A percentile compares a stretch with the other conserved stretches of the same genome.
These are phyloP conservation scores for Eublepharis macularius DNA, from an alignment of 2,113 vertebrate species.

Conservation along the genomic window DNA sequence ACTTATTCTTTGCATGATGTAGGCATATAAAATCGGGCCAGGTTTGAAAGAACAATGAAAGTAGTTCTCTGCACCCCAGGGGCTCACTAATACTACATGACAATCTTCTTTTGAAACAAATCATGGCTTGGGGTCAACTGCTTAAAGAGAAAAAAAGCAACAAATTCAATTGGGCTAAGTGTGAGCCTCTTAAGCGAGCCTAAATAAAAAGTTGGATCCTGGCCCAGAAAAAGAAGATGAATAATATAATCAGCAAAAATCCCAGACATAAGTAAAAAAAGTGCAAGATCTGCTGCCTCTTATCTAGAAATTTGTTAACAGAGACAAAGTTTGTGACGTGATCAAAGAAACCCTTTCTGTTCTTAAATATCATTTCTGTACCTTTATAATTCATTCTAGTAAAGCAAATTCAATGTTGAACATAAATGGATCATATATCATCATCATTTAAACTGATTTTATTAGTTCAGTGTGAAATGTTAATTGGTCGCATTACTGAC, in stretches of 20 bases:
- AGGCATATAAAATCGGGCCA: neutral
- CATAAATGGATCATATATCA: slow-evolving; percentile 30
- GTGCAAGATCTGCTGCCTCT: neutral
- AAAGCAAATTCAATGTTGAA: slow-evolving; percentile 31
- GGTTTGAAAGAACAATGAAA: neutral
- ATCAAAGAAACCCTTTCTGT: neutral
- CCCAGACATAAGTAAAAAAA: neutral
- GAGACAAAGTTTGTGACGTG: neutral
- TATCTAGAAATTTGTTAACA: neutral
- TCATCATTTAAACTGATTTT: slow-evolving; percentile 45
- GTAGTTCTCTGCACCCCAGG: neutral
- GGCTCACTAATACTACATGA: neutral
- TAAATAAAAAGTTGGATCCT: neutral
- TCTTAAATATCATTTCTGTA: neutral
- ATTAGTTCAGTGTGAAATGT: slow-evolving; percentile 49
- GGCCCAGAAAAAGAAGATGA: neutral
- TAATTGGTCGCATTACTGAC: slow-evolving; percentile 46
- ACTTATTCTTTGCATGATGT: neutral
- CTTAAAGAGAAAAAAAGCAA: neutral
- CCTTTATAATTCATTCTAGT: slow-evolving; percentile 17
- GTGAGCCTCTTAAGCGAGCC: neutral
- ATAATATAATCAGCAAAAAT: neutral
- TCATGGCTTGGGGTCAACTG: neutral
- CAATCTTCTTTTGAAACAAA: neutral
- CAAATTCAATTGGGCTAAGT: neutral